These are phyloP conservation scores for Stomatorhinus walkeri DNA, from an alignment of 2,797 vertebrate species.

Conservation along the genomic window DNA sequence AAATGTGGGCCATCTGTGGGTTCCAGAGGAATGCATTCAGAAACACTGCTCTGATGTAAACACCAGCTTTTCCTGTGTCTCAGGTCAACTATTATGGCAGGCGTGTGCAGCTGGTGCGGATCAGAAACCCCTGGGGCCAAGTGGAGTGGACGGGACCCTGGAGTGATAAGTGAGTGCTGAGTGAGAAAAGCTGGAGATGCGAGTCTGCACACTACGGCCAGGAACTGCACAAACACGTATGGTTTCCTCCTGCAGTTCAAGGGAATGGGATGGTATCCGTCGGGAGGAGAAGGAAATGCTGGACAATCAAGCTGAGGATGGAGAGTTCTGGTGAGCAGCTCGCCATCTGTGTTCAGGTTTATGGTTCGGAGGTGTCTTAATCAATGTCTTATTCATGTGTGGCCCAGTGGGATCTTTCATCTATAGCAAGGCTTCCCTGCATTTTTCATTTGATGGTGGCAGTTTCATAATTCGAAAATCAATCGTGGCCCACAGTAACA, in stretches of 20 bases:
- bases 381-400: not conserved
- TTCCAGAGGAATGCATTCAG: not conserved
- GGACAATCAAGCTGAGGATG: conserved; percentile 54
- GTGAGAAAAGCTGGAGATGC: not conserved
- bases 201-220: not conserved
- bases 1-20: not conserved
- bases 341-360: not conserved
- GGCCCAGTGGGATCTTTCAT: not conserved
- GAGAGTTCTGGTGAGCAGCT: conserved; percentile 64
- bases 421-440: not conserved
- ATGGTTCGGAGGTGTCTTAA: not conserved
- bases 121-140: conserved; percentile 85
- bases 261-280: conserved; percentile 51
- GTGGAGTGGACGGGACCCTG: conserved; percentile 86
- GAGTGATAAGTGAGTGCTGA: conserved; percentile 70
- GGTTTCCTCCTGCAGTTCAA: conserved; percentile 44
- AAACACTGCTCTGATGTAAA: not conserved
- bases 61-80: not conserved
- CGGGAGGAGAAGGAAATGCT: conserved; percentile 52
- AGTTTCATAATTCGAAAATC: not conserved
- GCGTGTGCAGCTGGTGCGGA: conserved; percentile 67
- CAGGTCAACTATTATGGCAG: conserved; percentile 62
- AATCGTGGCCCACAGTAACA: not conserved
- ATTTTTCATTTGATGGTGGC: not conserved
- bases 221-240: too few relatives aligned